Evolutionary conservation across 2,113 vertebrate species (phyloP).

Genomic region (Pelodiscus sinensis): DNA sequence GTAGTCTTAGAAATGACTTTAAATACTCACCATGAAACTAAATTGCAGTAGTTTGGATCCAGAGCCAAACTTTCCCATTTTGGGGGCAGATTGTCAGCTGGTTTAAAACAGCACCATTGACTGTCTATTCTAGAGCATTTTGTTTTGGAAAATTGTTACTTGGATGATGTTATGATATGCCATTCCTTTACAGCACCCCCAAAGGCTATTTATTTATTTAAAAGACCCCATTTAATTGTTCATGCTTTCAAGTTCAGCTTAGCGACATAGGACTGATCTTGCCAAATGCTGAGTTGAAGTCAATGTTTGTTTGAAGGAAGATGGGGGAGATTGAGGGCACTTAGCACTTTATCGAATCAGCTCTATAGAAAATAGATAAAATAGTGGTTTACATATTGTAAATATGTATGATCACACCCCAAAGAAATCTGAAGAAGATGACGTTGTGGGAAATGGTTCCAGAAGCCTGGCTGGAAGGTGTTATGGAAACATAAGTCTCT

Average conservation of each 20-base stretch:
- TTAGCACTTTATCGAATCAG: neutral
- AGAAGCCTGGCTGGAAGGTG: neutral
- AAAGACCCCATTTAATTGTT: constrained; percentile 21
- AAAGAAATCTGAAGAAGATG: neutral
- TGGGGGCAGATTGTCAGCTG: neutral
- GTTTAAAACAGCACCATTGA: neutral
- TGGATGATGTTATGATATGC: neutral
- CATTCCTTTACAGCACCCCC: neutral
- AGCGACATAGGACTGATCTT: neutral
- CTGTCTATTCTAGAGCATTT: neutral
- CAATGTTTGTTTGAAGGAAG: neutral
- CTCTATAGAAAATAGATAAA: neutral
- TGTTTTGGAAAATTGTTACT: no score
- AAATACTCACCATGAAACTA: neutral
- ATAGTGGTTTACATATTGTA: neutral
- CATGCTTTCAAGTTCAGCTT: constrained; percentile 32
- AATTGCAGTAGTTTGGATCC: neutral
- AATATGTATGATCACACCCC: neutral
- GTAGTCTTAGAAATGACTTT: neutral
- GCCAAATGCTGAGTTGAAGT: neutral
- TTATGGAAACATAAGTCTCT: neutral
- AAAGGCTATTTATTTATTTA: neutral
- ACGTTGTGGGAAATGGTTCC: neutral
- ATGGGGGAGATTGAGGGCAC: neutral
- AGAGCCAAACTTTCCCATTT: neutral